Evolutionary conservation across 30 jellyfish, hydroid and myxozoan species (phyloP).

Genomic region (Haliclystus octoradiatus): DNA sequence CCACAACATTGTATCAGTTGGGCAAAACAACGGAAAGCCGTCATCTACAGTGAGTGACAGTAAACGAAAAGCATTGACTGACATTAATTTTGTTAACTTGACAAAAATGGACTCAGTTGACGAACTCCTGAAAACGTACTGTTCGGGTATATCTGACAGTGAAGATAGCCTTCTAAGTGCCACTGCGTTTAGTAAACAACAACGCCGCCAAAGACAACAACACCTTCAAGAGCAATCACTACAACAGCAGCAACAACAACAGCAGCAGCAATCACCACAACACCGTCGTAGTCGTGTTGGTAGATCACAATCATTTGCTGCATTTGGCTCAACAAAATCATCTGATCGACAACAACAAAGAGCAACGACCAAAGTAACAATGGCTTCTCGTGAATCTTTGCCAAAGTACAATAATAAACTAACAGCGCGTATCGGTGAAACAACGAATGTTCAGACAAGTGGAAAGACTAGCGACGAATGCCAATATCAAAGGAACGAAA

Average conservation of each 20-base stretch:
- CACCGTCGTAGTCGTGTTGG: background rate
- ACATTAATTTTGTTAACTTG: background rate
- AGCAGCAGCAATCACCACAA: background rate
- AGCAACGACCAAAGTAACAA: background rate
- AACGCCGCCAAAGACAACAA: background rate
- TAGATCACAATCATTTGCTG: background rate
- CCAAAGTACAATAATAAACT: background rate
- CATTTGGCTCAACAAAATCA: background rate
- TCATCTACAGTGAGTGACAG: background rate
- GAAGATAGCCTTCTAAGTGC: background rate
- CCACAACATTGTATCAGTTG: background rate
- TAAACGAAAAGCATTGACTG: background rate
- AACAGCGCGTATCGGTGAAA: background rate
- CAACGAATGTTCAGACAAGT: background rate
- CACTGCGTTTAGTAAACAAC: background rate
- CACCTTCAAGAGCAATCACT: background rate
- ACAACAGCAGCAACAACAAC: background rate
- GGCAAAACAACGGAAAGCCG: background rate
- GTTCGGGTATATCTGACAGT: background rate
- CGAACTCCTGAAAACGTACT: background rate
- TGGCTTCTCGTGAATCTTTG: background rate
- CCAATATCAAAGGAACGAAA: background rate
- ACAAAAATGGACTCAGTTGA: background rate
- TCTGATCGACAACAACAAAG: background rate
- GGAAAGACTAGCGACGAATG: background rate